Percentiles rank a stretch among this genome's conserved stretches.
phyloP scores from a whole-genome alignment of 2,888 invertebrate genomes.

The Diplazon laetatorius region DNA sequence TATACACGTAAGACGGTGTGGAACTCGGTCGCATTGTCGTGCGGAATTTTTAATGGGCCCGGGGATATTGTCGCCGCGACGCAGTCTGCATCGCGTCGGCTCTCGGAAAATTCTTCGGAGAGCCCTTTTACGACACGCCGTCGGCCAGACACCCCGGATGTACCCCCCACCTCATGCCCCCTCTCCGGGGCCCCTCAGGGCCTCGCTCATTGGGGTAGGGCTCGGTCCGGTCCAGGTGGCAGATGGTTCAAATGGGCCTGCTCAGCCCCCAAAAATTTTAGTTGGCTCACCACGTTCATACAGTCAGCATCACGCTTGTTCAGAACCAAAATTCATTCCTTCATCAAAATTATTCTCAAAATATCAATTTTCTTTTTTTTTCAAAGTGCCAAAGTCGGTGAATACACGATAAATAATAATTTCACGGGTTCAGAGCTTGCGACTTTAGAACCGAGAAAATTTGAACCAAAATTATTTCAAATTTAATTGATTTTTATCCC shows the following conservation, averaged over 20 bases:
- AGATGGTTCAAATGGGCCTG: slow-evolving; percentile 28
- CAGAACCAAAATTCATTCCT: background rate
- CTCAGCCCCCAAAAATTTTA: slow-evolving; percentile 1
- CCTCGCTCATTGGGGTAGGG: slow-evolving; percentile 7
- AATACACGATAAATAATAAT: background rate
- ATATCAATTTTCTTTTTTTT: too few species aligned
- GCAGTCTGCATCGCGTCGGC: too few species aligned
- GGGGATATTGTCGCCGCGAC: too few species aligned
- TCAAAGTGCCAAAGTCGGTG: too few species aligned
- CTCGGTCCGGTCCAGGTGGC: slow-evolving; percentile 28
- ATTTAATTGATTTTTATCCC: background rate
- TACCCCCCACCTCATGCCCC: slow-evolving; percentile 7
- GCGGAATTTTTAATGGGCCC: too few species aligned
- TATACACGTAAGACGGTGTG: too few species aligned
- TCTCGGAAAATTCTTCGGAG: too few species aligned
- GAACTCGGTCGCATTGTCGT: too few species aligned
- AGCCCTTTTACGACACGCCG: too few species aligned
- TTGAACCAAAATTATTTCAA: too few species aligned
- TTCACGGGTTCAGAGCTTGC: too few species aligned
- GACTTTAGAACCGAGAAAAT: background rate
- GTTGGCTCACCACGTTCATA: slow-evolving; percentile 8
- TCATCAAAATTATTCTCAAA: background rate
- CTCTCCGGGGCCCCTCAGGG: too few species aligned
- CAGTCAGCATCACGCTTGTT: background rate
- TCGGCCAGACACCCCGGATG: slow-evolving; percentile 5